These are phyloP conservation scores for Hyles euphorbiae DNA, from an alignment of 1,140 invertebrate genomes.

Conservation along the genomic window DNA sequence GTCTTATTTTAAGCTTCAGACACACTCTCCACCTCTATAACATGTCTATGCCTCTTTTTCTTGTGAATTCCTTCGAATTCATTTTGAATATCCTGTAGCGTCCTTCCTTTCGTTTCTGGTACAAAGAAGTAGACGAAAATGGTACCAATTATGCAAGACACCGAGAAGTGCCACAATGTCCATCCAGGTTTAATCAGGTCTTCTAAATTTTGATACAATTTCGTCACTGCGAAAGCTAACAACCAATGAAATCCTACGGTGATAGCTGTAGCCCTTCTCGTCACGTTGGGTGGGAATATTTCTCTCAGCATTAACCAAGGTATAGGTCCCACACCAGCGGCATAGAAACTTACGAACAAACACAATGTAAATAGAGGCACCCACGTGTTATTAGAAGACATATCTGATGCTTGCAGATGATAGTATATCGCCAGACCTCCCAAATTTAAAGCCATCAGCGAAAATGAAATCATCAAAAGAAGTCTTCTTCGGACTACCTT, in stretches of 20 bases:
- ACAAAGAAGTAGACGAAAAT: conserved; percentile 82
- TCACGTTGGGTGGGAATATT: conserved; percentile 80
- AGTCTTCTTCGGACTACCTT: conserved; percentile 83
- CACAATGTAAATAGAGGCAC: conserved; percentile 61
- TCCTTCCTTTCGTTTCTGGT: conserved; percentile 87
- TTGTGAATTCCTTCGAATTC: conserved; percentile 74
- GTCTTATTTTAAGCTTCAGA: conserved; percentile 33
- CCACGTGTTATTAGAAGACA: conserved; percentile 45
- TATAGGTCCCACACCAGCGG: conserved; percentile 77
- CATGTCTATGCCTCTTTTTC: conserved; percentile 59
- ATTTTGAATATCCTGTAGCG: conserved; percentile 83
- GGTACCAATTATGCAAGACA: conserved; percentile 77
- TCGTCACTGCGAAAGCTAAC: conserved; percentile 82
- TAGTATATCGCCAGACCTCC: conserved; percentile 79
- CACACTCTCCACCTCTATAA: conserved; percentile 67
- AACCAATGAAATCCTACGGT: conserved; percentile 82
- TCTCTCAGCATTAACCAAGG: conserved; percentile 82
- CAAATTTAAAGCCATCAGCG: conserved; percentile 78
- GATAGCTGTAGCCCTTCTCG: conserved; percentile 78
- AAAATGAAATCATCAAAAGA: conserved; percentile 80
- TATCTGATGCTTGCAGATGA: conserved; percentile 68
- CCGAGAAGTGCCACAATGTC: conserved; percentile 82
- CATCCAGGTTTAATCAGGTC: conserved; percentile 74
- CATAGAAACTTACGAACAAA: conserved; percentile 61
- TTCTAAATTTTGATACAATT: conserved; percentile 78